These are phyloP conservation scores for Mesoligia furuncula DNA, from an alignment of 2,888 invertebrate genomes.

Conservation along the genomic window DNA sequence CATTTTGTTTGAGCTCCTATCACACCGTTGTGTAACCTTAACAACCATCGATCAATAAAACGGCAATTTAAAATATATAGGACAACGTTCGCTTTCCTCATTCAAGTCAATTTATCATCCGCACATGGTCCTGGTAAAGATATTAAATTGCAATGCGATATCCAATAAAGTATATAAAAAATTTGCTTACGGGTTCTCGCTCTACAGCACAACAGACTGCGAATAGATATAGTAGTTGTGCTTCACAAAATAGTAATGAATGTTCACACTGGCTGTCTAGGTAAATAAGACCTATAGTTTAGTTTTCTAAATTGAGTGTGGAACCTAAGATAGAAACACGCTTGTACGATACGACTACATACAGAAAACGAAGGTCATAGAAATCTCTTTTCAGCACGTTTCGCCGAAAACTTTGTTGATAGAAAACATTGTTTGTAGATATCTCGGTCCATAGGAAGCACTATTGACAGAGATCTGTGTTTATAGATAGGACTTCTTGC, in stretches of 20 bases:
- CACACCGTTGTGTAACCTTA: slow-evolving; percentile 46
- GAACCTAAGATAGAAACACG: too few relatives aligned
- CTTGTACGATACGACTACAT: too few relatives aligned
- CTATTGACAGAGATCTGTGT: too few relatives aligned
- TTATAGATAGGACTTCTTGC: too few relatives aligned
- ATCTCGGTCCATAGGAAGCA: too few relatives aligned
- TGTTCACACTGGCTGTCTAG: background rate
- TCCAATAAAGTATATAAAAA: slow-evolving; percentile 56
- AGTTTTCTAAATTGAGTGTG: background rate
- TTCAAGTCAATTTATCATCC: slow-evolving; percentile 47
- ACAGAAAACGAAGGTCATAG: too few relatives aligned
- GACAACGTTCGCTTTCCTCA: slow-evolving; percentile 9
- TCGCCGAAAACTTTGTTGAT: too few relatives aligned
- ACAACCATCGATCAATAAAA: slow-evolving; percentile 15
- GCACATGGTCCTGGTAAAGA: slow-evolving; percentile 46
- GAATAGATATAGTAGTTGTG: background rate
- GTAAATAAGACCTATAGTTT: background rate
- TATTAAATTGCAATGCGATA: slow-evolving; percentile 55
- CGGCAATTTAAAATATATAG: slow-evolving; percentile 18
- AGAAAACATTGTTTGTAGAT: too few relatives aligned
- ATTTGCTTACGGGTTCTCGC: slow-evolving; percentile 28
- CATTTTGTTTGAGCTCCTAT: slow-evolving; percentile 35
- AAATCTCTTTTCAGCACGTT: too few relatives aligned
- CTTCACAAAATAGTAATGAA: background rate
- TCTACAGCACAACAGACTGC: slow-evolving; percentile 24